Evolutionary conservation across 2,797 vertebrate genomes (phyloP), one percentile per base, ranked within the genome.

Genomic region (Champsocephalus esox): DNA sequence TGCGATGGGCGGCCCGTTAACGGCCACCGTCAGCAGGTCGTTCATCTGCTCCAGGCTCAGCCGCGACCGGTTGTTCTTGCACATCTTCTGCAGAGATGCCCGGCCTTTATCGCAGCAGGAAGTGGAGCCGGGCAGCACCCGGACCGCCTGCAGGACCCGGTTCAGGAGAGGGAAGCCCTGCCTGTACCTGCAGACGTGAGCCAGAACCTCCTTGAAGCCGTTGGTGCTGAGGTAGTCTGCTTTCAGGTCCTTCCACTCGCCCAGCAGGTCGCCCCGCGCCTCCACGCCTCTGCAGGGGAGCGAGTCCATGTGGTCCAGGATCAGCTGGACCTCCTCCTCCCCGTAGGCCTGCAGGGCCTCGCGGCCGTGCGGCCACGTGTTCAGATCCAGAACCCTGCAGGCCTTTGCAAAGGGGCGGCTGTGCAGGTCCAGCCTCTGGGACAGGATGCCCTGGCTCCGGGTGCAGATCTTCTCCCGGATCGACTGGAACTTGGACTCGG

Each of bases 381-480:
- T 88, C 66, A 98, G 92, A 86, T 99, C 98, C 34, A 99, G 96
- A 43, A 98, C 96, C 81, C 95, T 96, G 90, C 97, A 98, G 62
- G 98, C 97, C 86, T 96, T 97, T 75, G 96, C 95, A 4, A 99
- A 96, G 13, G 94, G 88, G 66, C 95, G 93, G 85, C 96, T 98
- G 54, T 96, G 96, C 56, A n/a, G 90, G 75, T 99, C 97, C 0
- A 98, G 94, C 73, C 97, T 93, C 85, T 99, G 97, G 14, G 96
- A 95, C 64, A 99, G 90, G 80, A 98, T 97, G 59, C 96, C 94
- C 71, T 97, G 97, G 61, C 96, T 98, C n/a, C 95, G 96, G 93
- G 96, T 97, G 90, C 98, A 99, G 88, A 99, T 99, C 92, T 99
- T 99, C 83, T 99, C 97, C 74, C 97, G 93, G 84, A 99, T 99